Conservation (phyloP, 2,888 invertebrate genomes). For the Lasioglossum morio region DNA sequence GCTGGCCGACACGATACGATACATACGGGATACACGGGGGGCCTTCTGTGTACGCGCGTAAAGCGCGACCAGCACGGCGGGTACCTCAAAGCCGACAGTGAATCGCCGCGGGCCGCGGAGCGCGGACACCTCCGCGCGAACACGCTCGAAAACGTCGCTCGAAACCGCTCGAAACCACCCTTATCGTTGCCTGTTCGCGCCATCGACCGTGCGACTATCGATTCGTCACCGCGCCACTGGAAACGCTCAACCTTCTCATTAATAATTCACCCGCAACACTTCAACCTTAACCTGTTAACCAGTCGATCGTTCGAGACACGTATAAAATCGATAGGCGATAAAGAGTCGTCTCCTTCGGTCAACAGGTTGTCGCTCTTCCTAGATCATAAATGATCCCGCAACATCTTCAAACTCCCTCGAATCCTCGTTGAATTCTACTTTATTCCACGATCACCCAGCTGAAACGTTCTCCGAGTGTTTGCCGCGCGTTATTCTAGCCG, state of each 20-base stretch:
- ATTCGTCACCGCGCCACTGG: conserved; percentile 20
- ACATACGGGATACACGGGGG: conserved; percentile 5
- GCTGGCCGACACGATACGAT: neutral
- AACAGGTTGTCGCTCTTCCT: neutral
- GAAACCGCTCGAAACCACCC: neutral
- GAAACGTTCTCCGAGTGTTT: neutral
- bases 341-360: neutral
- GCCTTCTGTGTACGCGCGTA: conserved; percentile 42
- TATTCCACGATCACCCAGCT: neutral
- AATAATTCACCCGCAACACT: neutral
- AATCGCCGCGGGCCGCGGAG: conserved; percentile 67
- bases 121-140: conserved; percentile 51
- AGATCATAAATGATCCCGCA: neutral
- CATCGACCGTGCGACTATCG: conserved; percentile 22
- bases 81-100: conserved; percentile 62
- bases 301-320: neutral
- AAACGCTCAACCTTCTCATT: neutral
- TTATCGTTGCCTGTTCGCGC: neutral
- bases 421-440: neutral
- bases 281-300: neutral
- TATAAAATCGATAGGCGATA: no score
- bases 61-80: conserved; percentile 46
- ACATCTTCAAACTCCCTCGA: neutral
- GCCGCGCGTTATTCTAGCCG: neutral
- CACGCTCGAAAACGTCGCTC: conserved; percentile 15